A percentile compares a stretch with the other conserved stretches of the same genome.
Evolutionary conservation across 2,888 invertebrate genomes (phyloP).

Genomic region (Orthonevra nobilis): DNA sequence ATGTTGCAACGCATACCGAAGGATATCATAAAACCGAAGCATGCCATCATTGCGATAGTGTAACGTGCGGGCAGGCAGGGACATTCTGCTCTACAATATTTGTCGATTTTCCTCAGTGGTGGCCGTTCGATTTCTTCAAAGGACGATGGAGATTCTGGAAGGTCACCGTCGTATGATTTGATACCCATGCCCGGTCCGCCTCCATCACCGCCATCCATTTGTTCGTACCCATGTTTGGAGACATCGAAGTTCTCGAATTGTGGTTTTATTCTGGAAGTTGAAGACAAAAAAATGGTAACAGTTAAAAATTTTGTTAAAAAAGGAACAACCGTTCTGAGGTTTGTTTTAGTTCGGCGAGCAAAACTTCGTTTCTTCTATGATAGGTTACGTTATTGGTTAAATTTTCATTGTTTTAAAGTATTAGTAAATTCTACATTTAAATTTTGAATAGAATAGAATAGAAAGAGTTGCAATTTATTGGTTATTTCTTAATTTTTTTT

Average conservation of each 20-base stretch:
- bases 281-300: neutral
- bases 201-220: slow-evolving; percentile 77
- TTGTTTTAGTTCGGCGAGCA: no score
- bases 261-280: slow-evolving; percentile 71
- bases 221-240: slow-evolving; percentile 78
- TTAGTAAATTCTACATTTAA: no score
- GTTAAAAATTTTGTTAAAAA: no score
- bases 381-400: no score
- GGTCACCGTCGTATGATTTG: slow-evolving; percentile 80
- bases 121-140: slow-evolving; percentile 92
- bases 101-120: slow-evolving; percentile 91
- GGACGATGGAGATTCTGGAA: slow-evolving; percentile 87
- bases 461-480: no score
- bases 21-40: slow-evolving; percentile 94
- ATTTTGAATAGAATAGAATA: no score
- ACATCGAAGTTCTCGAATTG: slow-evolving; percentile 78
- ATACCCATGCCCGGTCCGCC: slow-evolving; percentile 80
- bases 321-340: no score
- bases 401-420: no score
- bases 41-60: slow-evolving; percentile 92
- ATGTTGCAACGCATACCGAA: slow-evolving; percentile 99
- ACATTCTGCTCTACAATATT: slow-evolving; percentile 92
- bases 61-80: slow-evolving; percentile 92
- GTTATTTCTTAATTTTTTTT: no score
- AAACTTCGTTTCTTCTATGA: no score